phyloP scores from a whole-genome alignment of 2,888 invertebrate genomes.

The Tetragonula carbonaria region DNA sequence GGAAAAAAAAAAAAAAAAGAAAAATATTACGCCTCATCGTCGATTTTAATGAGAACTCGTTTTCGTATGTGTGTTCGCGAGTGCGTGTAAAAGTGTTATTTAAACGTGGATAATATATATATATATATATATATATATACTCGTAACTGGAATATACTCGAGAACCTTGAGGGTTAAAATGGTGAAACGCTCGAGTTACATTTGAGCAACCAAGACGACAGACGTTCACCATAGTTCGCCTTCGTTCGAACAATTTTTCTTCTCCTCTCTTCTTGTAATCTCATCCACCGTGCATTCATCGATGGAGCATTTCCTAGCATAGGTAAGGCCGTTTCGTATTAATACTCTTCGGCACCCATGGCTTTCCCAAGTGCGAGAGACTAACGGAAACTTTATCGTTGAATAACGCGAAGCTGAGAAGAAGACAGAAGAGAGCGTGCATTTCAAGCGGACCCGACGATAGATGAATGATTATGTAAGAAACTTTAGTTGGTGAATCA shows the following conservation, averaged over 20 bases:
- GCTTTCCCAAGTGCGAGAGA: neutral
- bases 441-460: too few species aligned
- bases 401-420: neutral
- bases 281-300: constrained; percentile 36
- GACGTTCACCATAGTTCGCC: constrained; percentile 56
- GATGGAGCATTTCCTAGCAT: constrained; percentile 9
- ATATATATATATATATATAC: too few species aligned
- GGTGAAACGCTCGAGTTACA: constrained; percentile 15
- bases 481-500: too few species aligned
- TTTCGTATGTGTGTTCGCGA: too few species aligned
- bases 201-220: constrained; percentile 30
- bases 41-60: too few species aligned
- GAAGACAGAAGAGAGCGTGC: neutral
- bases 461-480: too few species aligned
- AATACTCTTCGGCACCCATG: neutral
- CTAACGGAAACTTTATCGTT: neutral
- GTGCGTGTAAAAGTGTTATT: too few species aligned
- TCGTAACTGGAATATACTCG: neutral
- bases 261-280: constrained; percentile 18
- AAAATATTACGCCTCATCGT: too few species aligned
- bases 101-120: too few species aligned
- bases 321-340: constrained; percentile 13
- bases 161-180: neutral
- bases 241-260: constrained; percentile 46
- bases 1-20: too few species aligned